Percentiles rank a stretch among this genome's conserved stretches.
phyloP scores from a whole-genome alignment of 2,113 vertebrate species.

The Hipposideros armiger region DNA sequence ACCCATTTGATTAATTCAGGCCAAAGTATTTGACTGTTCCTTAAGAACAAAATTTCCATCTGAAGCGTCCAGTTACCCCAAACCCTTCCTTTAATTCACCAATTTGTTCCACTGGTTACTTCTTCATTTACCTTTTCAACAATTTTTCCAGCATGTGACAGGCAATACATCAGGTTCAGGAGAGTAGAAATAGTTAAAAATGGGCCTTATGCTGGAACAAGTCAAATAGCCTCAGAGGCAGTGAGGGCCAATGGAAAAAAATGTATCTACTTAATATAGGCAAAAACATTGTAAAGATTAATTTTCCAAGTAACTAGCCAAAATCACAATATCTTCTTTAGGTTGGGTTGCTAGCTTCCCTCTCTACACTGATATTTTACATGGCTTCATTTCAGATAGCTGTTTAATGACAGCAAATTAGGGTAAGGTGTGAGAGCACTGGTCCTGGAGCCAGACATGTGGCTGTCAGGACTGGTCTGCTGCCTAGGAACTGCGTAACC shows the following conservation, averaged over 20 bases:
- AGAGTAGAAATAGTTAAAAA: conserved; percentile 8
- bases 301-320: conserved; percentile 22
- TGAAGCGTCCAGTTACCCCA: background rate
- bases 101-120: background rate
- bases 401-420: background rate
- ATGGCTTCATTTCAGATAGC: background rate
- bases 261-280: background rate
- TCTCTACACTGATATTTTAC: background rate
- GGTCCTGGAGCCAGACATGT: background rate
- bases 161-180: background rate
- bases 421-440: background rate
- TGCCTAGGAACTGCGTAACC: background rate
- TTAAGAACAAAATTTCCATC: background rate
- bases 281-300: conserved; percentile 18
- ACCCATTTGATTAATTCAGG: background rate
- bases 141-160: background rate
- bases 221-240: background rate
- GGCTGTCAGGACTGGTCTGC: background rate
- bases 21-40: conserved; percentile 21
- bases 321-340: conserved; percentile 47
- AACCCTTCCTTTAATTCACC: background rate
- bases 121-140: background rate
- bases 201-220: background rate
- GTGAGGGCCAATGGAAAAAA: background rate
- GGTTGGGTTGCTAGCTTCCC: background rate